phyloP scores from a whole-genome alignment of 2,888 invertebrate species.

The Acronicta leporina region DNA sequence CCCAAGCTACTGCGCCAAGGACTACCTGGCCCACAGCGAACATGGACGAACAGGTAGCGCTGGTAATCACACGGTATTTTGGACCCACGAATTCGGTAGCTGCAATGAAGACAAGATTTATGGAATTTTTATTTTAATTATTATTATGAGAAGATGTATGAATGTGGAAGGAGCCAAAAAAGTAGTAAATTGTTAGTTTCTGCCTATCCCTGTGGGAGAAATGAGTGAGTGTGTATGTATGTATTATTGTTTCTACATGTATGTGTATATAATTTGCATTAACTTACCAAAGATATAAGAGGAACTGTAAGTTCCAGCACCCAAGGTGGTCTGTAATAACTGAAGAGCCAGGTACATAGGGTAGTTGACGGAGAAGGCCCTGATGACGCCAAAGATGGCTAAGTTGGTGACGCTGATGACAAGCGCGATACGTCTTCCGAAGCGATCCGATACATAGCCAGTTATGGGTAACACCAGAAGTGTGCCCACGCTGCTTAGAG shows the following conservation, averaged over 20 bases:
- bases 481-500: conserved; percentile 91
- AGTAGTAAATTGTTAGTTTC: too few relatives aligned
- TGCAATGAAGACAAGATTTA: conserved; percentile 62
- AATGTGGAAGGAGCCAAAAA: too few relatives aligned
- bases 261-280: background rate
- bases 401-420: conserved; percentile 81
- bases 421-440: conserved; percentile 86
- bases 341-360: conserved; percentile 87
- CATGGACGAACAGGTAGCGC: conserved; percentile 91
- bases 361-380: conserved; percentile 88
- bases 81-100: conserved; percentile 94
- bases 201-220: too few relatives aligned
- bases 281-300: conserved; percentile 79
- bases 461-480: conserved; percentile 91
- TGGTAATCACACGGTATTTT: conserved; percentile 91
- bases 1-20: conserved; percentile 91
- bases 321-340: conserved; percentile 85
- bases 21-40: conserved; percentile 92
- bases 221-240: too few relatives aligned
- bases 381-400: conserved; percentile 83
- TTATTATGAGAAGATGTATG: too few relatives aligned
- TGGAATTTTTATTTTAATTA: background rate
- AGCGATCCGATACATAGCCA: conserved; percentile 92
- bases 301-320: conserved; percentile 87
- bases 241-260: too few relatives aligned